Evolutionary conservation across 1,140 invertebrate genomes (phyloP), one percentile per base, ranked within the genome.

Genomic region (Macrocentrus cingulum): DNA sequence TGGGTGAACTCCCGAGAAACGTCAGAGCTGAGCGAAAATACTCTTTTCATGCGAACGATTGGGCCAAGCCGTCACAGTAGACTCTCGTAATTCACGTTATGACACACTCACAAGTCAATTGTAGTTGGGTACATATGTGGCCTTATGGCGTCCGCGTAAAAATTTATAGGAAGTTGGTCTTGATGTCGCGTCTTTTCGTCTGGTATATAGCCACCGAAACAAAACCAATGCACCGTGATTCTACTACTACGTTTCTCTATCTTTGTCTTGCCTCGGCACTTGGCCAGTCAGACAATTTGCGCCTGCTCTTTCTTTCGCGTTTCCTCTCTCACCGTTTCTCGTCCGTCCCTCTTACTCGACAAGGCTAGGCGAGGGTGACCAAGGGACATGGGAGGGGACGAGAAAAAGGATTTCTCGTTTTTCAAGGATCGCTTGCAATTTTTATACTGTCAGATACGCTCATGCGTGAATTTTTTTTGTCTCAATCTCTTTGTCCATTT

Each of bases 21-120:
- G 65, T 71, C 68, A 72, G 42, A 60, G 60, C 55, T 62, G 68
- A 70, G 69, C 68, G 60, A 60, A 62, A 62, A 64, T 64, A 61
- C 50, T 59, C 51, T 37, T 11, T 22, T 34, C 8, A 39, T 39
- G 36, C 15, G 36, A 39, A 39, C 36, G 6, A 9, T 18, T 9
- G n/a, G n/a, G n/a, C n/a, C n/a, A n/a, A n/a, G 18, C 62, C 61
- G 60, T 62, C 66, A 29, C 63, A 60, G 61, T 52, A 53, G 62
- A 62, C 55, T 67, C 61, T 65, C 66, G 63, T 65, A 67, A 61
- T 67, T 61, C 56, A 55, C 32, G n/a, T 29, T 29, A 2, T 48
- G 45, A 25, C 51, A 54, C 52, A 51, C 48, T 42, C 32, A 42
- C 49, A 37, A 29, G 25, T 29, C 25, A 29, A 29, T 29, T 46